Percentiles rank a stretch among this genome's conserved stretches.
phyloP scores from a whole-genome alignment of 2,888 invertebrate species.

The Ectemnius continuus region DNA sequence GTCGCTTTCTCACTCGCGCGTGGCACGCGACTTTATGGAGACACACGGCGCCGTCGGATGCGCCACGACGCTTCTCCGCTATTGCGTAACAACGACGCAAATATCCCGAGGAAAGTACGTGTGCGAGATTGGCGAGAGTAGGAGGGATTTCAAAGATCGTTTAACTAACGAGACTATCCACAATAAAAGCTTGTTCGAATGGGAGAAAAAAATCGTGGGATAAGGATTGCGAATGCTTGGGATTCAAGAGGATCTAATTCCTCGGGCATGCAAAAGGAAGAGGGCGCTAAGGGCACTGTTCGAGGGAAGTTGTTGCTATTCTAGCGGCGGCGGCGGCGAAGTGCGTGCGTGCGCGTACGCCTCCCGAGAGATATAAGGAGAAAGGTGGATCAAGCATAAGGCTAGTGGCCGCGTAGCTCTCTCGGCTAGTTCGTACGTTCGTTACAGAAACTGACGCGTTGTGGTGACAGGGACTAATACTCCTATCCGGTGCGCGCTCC shows the following conservation, averaged over 20 bases:
- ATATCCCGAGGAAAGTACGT: neutral
- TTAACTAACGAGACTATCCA: no score
- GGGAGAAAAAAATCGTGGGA: no score
- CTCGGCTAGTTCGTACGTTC: slow-evolving; percentile 26
- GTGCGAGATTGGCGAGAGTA: neutral
- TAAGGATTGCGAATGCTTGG: no score
- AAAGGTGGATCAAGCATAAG: neutral
- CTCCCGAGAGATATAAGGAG: slow-evolving; percentile 35
- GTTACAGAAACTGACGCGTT: slow-evolving; percentile 52
- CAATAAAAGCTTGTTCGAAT: no score
- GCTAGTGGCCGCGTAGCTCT: no score
- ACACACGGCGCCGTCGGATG: slow-evolving; percentile 47
- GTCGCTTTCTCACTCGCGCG: slow-evolving; percentile 49
- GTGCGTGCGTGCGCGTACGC: neutral
- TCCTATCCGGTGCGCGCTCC: slow-evolving; percentile 41
- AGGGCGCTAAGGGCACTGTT: no score
- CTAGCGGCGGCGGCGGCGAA: neutral
- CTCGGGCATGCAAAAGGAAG: no score
- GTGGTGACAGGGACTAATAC: slow-evolving; percentile 58
- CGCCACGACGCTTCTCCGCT: neutral
- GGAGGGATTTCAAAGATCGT: no score
- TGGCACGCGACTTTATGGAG: slow-evolving; percentile 58
- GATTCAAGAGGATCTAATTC: no score
- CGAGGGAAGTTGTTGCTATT: neutral
- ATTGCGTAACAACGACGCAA: neutral